Evolutionary conservation across 2,888 invertebrate species (phyloP), one percentile per base, ranked within the genome.

Genomic region (Griposia aprilina): DNA sequence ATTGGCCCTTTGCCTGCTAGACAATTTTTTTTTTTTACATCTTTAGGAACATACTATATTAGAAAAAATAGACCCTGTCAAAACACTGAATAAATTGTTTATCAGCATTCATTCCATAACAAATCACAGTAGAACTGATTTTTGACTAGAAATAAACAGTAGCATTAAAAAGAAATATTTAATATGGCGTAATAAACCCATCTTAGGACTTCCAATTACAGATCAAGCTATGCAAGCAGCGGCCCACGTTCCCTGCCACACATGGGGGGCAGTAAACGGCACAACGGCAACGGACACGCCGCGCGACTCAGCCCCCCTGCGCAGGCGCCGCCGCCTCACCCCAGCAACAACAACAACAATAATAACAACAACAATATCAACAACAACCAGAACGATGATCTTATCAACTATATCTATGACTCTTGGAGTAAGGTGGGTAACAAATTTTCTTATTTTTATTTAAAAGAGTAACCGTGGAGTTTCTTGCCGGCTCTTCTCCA

Each of bases 341-440:
- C 85, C 41, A 55, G 59, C 50, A 80, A 83, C 52, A 76, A 82
- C 41, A 80, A 80, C 41, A 82, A 59, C 2, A 41, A 78, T 17
- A 81, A 83, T 17, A 79, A 82, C 36, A 98, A 98, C 30, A 82
- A 83, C 65, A 86, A 85, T 75, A 86, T 84, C 71, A 88, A 88
- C 72, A 88, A 86, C 76, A 90, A 91, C 80, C 98, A 98, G 87
- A 98, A 98, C 89, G 98, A 98, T 91, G 98, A 98, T 93, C 96
- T 98, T 90, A 98, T 98, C 88, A 98, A 97, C 92, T 98, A 98
- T 91, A 98, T 98, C 87, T 98, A 97, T 92, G 98, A 98, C 88
- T 98, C 98, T 78, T 98, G 98, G 98, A 97, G 97, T 93, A 97
- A 97, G 97, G 98, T 98, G 83, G 91, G 87, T 74, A 11, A 6